Evolutionary conservation across 1,140 invertebrate genomes (phyloP).

Genomic region (Megalonaias nervosa): DNA sequence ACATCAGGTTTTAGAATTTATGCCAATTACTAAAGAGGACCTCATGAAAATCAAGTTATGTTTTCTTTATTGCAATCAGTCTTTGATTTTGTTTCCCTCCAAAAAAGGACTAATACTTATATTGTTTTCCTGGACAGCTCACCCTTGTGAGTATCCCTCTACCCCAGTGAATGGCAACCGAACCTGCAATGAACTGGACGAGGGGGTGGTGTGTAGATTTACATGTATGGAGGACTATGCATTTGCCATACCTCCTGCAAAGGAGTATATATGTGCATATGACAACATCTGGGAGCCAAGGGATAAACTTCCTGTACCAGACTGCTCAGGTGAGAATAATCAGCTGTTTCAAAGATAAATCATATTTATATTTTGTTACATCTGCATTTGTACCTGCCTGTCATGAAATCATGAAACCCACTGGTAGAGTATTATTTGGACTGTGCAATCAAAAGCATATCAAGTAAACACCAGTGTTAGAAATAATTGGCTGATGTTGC

Average conservation of each 20-base stretch:
- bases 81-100: background rate
- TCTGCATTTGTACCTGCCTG: too few relatives aligned
- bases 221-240: constrained; percentile 78
- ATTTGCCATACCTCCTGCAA: constrained; percentile 73
- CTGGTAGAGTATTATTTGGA: too few relatives aligned
- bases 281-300: constrained; percentile 70
- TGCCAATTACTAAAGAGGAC: too few relatives aligned
- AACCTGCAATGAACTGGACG: constrained; percentile 73
- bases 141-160: constrained; percentile 75
- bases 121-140: constrained; percentile 66
- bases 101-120: background rate
- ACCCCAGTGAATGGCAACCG: constrained; percentile 75
- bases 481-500: too few relatives aligned
- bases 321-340: constrained; percentile 75
- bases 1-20: too few relatives aligned
- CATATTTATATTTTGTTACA: too few relatives aligned
- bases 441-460: too few relatives aligned
- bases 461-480: too few relatives aligned
- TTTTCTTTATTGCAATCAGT: too few relatives aligned
- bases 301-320: constrained; percentile 73
- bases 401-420: too few relatives aligned
- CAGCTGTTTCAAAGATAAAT: too few relatives aligned
- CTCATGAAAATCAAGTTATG: too few relatives aligned
- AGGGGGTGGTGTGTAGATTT: constrained; percentile 75
- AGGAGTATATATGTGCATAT: constrained; percentile 73